phyloP scores from a whole-genome alignment of 2,797 vertebrate genomes.

The Sternotherus odoratus region DNA sequence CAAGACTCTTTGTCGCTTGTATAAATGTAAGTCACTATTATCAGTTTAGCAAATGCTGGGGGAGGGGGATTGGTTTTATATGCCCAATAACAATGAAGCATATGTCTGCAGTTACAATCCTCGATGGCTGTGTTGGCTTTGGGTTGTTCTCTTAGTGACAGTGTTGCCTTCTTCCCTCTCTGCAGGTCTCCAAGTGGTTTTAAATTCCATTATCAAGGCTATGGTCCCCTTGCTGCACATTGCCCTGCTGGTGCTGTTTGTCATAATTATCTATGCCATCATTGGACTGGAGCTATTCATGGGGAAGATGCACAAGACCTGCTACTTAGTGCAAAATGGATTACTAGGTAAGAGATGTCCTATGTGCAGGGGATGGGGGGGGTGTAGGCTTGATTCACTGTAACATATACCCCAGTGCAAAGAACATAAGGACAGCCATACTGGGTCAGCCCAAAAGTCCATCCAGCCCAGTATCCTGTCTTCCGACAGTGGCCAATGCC shows the following conservation, averaged over 20 bases:
- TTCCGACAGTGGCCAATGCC: too few relatives aligned
- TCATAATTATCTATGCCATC: constrained; percentile 99
- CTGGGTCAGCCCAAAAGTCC: too few relatives aligned
- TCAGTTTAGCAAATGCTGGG: neutral
- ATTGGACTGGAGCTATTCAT: constrained; percentile 99
- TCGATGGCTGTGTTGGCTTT: neutral
- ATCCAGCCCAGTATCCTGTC: too few relatives aligned
- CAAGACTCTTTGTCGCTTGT: too few relatives aligned
- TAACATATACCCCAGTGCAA: neutral
- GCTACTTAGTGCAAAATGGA: constrained; percentile 82
- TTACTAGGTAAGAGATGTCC: constrained; percentile 78
- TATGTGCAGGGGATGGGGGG: neutral
- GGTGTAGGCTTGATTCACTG: neutral
- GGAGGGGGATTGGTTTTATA: neutral
- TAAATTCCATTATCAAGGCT: constrained; percentile 99
- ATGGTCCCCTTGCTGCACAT: constrained; percentile 99
- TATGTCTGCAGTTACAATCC: neutral
- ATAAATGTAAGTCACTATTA: neutral
- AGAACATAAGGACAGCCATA: too few relatives aligned
- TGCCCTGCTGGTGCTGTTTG: constrained; percentile 97
- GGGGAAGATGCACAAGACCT: constrained; percentile 99
- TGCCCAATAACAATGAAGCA: neutral
- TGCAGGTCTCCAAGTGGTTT: constrained; percentile 97
- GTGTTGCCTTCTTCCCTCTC: constrained; percentile 47
- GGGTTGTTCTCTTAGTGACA: constrained; percentile 14